Evolutionary conservation across 2,797 vertebrate genomes (phyloP).

Genomic region (Cheirogaleus major): DNA sequence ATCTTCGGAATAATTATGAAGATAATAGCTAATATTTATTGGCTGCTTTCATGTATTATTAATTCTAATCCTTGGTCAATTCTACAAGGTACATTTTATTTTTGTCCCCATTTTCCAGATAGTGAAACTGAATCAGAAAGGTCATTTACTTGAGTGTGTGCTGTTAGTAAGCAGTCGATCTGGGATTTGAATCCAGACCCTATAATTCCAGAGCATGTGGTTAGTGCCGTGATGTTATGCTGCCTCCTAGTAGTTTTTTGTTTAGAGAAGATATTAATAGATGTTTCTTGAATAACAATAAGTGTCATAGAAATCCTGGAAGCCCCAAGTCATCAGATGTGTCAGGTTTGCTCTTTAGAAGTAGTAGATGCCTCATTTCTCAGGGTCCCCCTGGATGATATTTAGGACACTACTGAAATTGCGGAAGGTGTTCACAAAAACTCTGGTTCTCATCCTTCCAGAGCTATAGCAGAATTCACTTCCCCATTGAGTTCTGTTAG

Average conservation of each 20-base stretch:
- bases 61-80: not conserved
- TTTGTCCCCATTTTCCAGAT: not conserved
- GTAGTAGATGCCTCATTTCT: not conserved
- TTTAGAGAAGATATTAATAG: not conserved
- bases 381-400: not conserved
- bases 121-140: not conserved
- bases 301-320: not conserved
- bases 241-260: not conserved
- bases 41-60: not conserved
- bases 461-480: not conserved
- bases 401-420: not conserved
- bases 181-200: not conserved
- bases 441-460: not conserved
- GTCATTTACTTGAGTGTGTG: not conserved
- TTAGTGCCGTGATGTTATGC: not conserved
- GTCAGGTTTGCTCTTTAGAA: not conserved
- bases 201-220: not conserved
- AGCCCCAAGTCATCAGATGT: not conserved
- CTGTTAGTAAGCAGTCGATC: not conserved
- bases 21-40: not conserved
- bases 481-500: not conserved
- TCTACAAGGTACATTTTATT: not conserved
- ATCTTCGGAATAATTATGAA: constrained; percentile 1
- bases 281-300: not conserved
- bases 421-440: not conserved